Percentiles rank a stretch among this genome's conserved stretches.
Conservation (phyloP, 2,888 invertebrate species). For the Melolontha melolontha region DNA sequence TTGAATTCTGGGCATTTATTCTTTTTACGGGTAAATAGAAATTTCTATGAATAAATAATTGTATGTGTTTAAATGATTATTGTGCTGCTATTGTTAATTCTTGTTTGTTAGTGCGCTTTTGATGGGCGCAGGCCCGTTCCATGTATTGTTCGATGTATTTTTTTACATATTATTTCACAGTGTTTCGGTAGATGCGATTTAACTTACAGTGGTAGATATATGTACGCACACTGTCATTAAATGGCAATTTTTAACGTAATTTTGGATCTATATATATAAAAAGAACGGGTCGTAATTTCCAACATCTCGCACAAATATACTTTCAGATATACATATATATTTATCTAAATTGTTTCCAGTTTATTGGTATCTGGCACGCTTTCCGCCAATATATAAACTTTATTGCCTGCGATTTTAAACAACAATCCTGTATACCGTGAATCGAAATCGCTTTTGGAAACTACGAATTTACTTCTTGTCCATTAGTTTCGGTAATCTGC, state of each 20-base stretch:
- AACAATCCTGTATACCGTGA: conserved; percentile 10
- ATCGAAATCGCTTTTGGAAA: conserved; percentile 27
- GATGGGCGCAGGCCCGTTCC: no score
- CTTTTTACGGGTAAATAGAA: no score
- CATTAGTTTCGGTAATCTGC: conserved; percentile 5
- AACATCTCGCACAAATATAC: conserved; percentile 22
- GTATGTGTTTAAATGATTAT: no score
- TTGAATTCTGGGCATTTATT: no score
- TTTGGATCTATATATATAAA: conserved; percentile 25
- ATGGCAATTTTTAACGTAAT: conserved; percentile 5
- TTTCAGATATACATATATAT: conserved; percentile 19
- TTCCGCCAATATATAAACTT: conserved; percentile 32
- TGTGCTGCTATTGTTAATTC: no score
- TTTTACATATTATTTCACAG: no score
- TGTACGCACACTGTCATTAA: conserved; percentile 7
- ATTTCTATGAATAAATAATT: no score
- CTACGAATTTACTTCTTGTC: conserved; percentile 9
- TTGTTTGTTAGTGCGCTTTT: no score
- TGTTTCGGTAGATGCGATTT: no score
- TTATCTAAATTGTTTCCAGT: conserved; percentile 37
- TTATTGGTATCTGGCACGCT: conserved; percentile 35
- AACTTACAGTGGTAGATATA: no score
- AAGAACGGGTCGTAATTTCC: conserved; percentile 31
- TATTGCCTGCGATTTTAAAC: conserved; percentile 37
- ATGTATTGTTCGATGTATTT: no score